These are phyloP conservation scores for Tiliqua scincoides DNA, from an alignment of 2,113 vertebrate genomes.

Conservation along the genomic window DNA sequence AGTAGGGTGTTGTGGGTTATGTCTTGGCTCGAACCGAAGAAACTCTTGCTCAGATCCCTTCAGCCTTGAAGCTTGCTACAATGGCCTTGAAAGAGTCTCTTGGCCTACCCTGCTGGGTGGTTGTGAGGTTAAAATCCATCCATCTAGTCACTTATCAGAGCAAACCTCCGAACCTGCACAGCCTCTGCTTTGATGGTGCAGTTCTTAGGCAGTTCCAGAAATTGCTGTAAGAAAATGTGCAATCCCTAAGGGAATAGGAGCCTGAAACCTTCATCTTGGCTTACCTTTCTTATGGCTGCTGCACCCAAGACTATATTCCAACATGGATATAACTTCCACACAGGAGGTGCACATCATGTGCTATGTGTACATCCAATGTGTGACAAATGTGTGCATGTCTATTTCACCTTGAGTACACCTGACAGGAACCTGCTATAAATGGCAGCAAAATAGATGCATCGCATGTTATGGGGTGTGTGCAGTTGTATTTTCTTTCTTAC, in stretches of 20 bases:
- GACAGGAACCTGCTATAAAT: neutral
- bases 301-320: neutral
- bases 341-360: neutral
- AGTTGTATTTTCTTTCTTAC: neutral
- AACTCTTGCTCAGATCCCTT: neutral
- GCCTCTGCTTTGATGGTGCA: too few species aligned
- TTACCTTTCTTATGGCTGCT: neutral
- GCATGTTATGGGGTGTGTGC: neutral
- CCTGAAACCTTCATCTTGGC: neutral
- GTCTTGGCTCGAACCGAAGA: too few species aligned
- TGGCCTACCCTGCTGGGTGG: neutral
- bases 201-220: too few species aligned
- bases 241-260: neutral
- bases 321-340: neutral
- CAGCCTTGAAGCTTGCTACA: neutral
- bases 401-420: neutral
- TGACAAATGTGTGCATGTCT: neutral
- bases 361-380: too few species aligned
- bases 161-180: neutral
- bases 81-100: too few species aligned
- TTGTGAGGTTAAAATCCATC: neutral
- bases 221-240: neutral
- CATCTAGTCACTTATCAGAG: neutral
- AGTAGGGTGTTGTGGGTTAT: neutral
- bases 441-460: neutral